Evolutionary conservation across 2,888 invertebrate species (phyloP), one percentile per base, ranked within the genome.

Genomic region (Mimachlamys varia): DNA sequence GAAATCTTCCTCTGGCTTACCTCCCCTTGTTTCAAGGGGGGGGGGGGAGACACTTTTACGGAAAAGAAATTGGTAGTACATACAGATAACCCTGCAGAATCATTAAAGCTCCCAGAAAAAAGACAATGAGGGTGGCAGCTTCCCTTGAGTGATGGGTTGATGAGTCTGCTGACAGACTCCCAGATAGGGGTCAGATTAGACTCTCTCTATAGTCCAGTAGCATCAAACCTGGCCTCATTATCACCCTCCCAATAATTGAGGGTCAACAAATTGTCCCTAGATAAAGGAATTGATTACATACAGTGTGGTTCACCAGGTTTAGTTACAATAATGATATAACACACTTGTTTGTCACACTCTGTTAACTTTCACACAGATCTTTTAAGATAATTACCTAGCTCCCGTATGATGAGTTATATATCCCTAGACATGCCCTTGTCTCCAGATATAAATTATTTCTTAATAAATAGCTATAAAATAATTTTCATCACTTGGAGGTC

Each of bases 201-300:
- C 33, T 33, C 76, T 33, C 76, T 33, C 76, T 76, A 12, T 12
- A 76, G 58, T 58, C 33, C 76, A 76, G 76, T 12, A 76, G 76
- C 76, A 76, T 76, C 76, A 12, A 17, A 3, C 58, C 19, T 58
- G 10, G 33, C 76, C 76, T 76, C 76, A 33, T 76, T 76, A 76
- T 76, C 76, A 33, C 76, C 76, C 76, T 15, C 33, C 27, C 33
- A 76, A 33, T 76, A 76, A 76, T 76, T 76, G 27, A 33, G 27
- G 76, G 76, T 76, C 76, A 76, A 76, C 76, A 76, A 76, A 76
- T 76, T 76, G 76, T 76, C 33, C 15, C 12, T 76, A 12, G 76
- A 76, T 76, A 76, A 76, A 22, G 76, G 76, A n/a, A 33, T 33
- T 22, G 76, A 33, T 76, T 76, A 33, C 76, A 76, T 76, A 3